Conservation (phyloP, 2,113 vertebrate genomes). For the Xiphophorus couchianus region DNA sequence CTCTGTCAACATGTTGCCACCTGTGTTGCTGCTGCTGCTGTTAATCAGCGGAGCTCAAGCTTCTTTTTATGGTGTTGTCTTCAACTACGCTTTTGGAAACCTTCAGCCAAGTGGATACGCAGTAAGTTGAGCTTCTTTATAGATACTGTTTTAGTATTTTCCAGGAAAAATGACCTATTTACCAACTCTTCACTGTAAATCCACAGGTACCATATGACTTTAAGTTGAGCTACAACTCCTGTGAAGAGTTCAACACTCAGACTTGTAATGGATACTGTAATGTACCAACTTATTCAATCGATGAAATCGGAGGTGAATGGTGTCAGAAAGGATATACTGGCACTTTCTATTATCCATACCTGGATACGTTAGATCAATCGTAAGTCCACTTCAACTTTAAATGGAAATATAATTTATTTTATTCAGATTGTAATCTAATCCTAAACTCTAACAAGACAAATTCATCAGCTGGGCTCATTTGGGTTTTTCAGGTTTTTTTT, state of each 20-base stretch:
- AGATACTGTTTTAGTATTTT: no score
- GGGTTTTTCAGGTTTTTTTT: background rate
- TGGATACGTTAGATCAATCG: rapidly evolving
- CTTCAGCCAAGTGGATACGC: background rate
- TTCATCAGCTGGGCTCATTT: background rate
- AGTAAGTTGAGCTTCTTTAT: background rate
- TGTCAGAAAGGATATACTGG: constrained; percentile 25
- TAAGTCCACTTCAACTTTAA: background rate
- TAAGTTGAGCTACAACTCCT: background rate
- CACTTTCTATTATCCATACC: no score
- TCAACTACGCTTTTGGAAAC: no score
- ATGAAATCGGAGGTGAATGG: constrained; percentile 1
- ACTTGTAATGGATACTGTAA: background rate
- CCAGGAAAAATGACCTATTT: no score
- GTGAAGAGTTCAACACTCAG: background rate
- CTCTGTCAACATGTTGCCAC: background rate
- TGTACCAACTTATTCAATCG: no score
- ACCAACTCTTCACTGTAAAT: background rate
- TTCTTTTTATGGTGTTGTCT: background rate
- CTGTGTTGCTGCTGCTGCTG: constrained; percentile 5
- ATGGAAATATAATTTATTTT: background rate
- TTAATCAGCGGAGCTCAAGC: background rate
- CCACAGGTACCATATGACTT: background rate
- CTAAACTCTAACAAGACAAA: background rate
- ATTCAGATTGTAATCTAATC: background rate